Conservation (phyloP, 2,797 vertebrate genomes). For the Myoxocephalus aenaeus region DNA sequence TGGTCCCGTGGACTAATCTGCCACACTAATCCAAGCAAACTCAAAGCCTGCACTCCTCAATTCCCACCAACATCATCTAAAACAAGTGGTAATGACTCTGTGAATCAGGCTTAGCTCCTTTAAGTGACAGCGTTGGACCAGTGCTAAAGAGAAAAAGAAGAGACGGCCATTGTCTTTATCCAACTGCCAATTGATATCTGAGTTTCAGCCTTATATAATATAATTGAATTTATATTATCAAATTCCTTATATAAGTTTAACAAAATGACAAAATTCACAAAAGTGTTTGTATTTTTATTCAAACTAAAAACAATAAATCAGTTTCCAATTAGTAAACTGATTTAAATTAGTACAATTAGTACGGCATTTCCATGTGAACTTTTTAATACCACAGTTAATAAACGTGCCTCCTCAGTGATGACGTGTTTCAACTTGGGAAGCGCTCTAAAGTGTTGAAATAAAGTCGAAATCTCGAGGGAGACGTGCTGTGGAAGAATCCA, state of each 20-base stretch:
- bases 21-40: slow-evolving; percentile 65
- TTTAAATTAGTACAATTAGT: background rate
- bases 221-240: background rate
- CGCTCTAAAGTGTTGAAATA: background rate
- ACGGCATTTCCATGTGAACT: background rate
- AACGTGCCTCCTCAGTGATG: background rate
- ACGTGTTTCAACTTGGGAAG: slow-evolving; percentile 11
- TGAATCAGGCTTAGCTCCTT: slow-evolving; percentile 51
- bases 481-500: slow-evolving; percentile 1
- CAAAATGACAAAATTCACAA: background rate
- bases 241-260: background rate
- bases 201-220: background rate
- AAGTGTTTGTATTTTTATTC: too few species aligned
- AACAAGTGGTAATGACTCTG: slow-evolving; percentile 53
- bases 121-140: slow-evolving; percentile 34
- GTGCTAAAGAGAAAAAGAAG: background rate
- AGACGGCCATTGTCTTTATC: background rate
- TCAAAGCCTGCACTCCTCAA: slow-evolving; percentile 46
- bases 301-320: too few species aligned
- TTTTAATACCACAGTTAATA: background rate
- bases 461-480: background rate
- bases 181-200: background rate
- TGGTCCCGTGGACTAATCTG: slow-evolving; percentile 73
- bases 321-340: background rate
- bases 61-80: slow-evolving; percentile 46